Evolutionary conservation across 2,888 invertebrate species (phyloP), one percentile per base, ranked within the genome.

Genomic region (Brenthis hecate): DNA sequence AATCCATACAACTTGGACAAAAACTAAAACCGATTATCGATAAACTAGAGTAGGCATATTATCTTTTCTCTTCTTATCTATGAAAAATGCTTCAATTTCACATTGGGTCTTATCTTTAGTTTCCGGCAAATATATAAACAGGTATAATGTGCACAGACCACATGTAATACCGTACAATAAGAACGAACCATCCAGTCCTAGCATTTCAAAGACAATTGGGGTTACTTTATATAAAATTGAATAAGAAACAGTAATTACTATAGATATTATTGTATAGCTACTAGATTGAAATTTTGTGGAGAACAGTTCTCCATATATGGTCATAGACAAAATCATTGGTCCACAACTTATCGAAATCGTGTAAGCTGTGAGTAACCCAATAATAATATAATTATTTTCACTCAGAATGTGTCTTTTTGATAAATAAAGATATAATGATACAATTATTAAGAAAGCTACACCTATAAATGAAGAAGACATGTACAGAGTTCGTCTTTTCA

Each of bases 261-360:
- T 80, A 77, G 43, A 78, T 0, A 82, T 72, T 64, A 85, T 74
- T 0, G 82, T 77, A 11, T 82, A 77, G 13, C 80, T 81, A 0
- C 80, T 75, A 66, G 80, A 83, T 74, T 86, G 85, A 67, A 78
- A 83, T 19, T 79, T 79, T 48, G 82, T 72, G 54, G 86, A 85
- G 68, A 84, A 81, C 32, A 87, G 73, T 76, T 87, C 87, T 0
- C 83, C 83, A 23, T 81, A 82, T 47, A 87, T 80, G 0, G 83
- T 78, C 1, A 81, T 78, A 0, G 82, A 80, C 79, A 87, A 81
- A 43, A 86, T 86, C 81, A 86, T 80, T 0, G 87, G 88, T 2
- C 88, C 88, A 66, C 83, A 82, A 69, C 86, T 85, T 60, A 87
- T 81, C 6, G 82, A 75, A 6, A 88, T 74, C n/a, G 86, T 85